Conservation (phyloP, 1,140 invertebrate genomes). For the Drosophila ercepeae region DNA sequence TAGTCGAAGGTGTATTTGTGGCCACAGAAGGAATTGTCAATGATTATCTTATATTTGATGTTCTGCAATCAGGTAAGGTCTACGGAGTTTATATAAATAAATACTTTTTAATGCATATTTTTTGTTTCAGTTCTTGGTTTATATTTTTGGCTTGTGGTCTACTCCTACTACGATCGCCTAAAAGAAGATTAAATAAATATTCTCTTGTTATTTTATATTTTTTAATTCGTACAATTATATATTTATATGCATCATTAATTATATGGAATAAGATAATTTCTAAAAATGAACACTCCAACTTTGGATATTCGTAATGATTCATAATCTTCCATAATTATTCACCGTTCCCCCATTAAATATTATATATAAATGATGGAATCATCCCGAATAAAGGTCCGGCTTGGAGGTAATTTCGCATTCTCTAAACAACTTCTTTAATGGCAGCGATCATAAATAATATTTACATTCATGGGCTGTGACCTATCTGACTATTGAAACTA, state of each 20-base stretch:
- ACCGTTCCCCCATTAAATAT: background rate
- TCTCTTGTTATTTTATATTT: background rate
- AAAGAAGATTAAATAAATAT: background rate
- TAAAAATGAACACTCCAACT: too few species aligned
- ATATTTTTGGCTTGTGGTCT: slow-evolving; percentile 61
- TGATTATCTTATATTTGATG: slow-evolving; percentile 54
- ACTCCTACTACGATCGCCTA: slow-evolving; percentile 43
- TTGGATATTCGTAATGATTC: too few species aligned
- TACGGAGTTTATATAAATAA: background rate
- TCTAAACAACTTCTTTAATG: slow-evolving; percentile 53
- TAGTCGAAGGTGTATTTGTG: slow-evolving; percentile 31
- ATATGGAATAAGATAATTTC: background rate
- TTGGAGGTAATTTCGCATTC: slow-evolving; percentile 3
- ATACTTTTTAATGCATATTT: background rate
- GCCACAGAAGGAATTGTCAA: slow-evolving; percentile 27
- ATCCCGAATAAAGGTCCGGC: slow-evolving; percentile 11
- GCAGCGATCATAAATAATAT: slow-evolving; percentile 66
- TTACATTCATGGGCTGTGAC: slow-evolving; percentile 45
- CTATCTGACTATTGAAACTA: slow-evolving; percentile 35
- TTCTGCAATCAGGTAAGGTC: slow-evolving; percentile 45
- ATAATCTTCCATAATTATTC: too few species aligned
- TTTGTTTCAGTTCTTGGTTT: slow-evolving; percentile 33
- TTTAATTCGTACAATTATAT: background rate
- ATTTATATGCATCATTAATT: background rate
- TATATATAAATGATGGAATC: background rate